Evolutionary conservation across 2,113 vertebrate genomes (phyloP).

Genomic region (Axis porcinus): DNA sequence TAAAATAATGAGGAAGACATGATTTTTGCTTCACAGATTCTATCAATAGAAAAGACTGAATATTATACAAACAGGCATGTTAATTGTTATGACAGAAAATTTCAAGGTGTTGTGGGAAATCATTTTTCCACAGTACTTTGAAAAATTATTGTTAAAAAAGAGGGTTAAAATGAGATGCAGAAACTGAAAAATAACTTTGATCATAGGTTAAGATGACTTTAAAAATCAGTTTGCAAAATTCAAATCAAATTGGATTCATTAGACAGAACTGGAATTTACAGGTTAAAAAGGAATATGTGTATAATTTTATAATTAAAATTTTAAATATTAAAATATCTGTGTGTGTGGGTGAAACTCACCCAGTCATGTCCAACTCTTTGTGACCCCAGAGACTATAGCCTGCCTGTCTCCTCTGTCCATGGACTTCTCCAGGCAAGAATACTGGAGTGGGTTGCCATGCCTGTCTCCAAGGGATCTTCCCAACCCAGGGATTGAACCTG

Average conservation of each 20-base stretch:
- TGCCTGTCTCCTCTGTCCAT: not conserved
- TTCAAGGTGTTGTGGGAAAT: not conserved
- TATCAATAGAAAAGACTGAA: not conserved
- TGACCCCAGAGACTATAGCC: not conserved
- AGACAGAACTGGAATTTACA: not conserved
- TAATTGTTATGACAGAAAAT: not conserved
- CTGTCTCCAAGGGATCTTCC: not conserved
- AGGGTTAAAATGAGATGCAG: not conserved
- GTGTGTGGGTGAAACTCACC: not conserved
- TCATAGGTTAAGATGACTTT: not conserved
- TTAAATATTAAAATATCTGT: not conserved
- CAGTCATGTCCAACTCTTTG: not conserved
- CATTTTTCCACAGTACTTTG: not conserved
- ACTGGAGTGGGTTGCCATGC: not conserved
- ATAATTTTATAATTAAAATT: not conserved
- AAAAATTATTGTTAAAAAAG: not conserved
- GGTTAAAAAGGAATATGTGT: not conserved
- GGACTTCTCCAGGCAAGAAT: not conserved
- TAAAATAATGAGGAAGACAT: not conserved
- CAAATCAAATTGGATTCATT: not conserved
- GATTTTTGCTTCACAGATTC: not conserved
- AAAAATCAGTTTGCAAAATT: not conserved
- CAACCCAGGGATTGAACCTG: not conserved
- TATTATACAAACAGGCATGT: not conserved
- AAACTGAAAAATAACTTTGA: not conserved